These are phyloP conservation scores for Stomorhina lunata DNA, from an alignment of 2,888 invertebrate genomes.

Conservation along the genomic window DNA sequence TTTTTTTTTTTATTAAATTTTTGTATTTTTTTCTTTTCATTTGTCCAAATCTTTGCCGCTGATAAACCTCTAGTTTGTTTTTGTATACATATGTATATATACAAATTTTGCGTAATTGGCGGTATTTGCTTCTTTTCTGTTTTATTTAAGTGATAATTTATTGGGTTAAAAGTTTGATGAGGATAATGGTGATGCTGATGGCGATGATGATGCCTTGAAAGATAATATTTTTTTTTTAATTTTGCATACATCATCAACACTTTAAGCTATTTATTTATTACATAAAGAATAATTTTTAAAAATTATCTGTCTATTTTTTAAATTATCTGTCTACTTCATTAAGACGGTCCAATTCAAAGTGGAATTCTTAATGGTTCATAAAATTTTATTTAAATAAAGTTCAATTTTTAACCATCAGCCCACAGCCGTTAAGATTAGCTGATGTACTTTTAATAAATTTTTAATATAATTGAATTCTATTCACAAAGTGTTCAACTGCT, in stretches of 20 bases:
- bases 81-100: neutral
- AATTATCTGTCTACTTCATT: neutral
- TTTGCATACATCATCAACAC: slow-evolving; percentile 5
- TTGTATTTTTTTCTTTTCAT: slow-evolving; percentile 9
- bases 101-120: slow-evolving; percentile 66
- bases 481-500: too few species aligned
- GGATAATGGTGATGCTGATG: too few species aligned
- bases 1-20: slow-evolving; percentile 29
- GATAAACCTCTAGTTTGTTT: slow-evolving; percentile 50
- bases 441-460: neutral
- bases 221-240: neutral
- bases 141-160: slow-evolving; percentile 65
- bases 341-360: slow-evolving; percentile 44
- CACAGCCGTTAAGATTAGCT: neutral
- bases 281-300: neutral
- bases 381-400: neutral
- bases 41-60: slow-evolving; percentile 65
- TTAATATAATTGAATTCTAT: too few species aligned
- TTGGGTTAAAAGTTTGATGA: slow-evolving; percentile 50
- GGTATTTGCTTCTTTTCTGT: slow-evolving; percentile 55
- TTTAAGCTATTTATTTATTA: neutral
- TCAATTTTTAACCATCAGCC: slow-evolving; percentile 1
- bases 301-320: slow-evolving; percentile 32
- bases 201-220: too few species aligned
- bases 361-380: slow-evolving; percentile 34